Evolutionary conservation across 2,888 invertebrate genomes (phyloP).

Genomic region (Hartigia nigra): DNA sequence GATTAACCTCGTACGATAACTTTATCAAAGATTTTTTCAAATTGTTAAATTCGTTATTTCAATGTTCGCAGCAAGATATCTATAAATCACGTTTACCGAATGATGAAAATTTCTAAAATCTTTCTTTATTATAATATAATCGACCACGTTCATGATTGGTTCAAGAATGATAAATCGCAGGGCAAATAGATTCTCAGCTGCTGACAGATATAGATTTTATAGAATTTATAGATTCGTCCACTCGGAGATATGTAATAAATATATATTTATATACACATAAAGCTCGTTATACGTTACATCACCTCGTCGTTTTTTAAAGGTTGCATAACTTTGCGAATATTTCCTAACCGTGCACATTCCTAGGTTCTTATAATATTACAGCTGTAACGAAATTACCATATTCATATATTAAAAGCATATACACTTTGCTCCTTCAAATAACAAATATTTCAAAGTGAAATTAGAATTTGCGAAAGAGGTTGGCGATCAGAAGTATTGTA

Average conservation of each 20-base stretch:
- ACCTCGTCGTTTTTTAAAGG: background rate
- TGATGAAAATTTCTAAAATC: background rate
- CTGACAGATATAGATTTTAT: too few species aligned
- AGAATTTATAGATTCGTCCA: too few species aligned
- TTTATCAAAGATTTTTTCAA: too few species aligned
- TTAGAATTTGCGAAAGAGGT: slow-evolving; percentile 20
- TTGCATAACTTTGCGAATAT: background rate
- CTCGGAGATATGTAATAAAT: background rate
- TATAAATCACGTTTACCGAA: background rate
- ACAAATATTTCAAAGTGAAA: slow-evolving; percentile 49
- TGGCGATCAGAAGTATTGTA: slow-evolving; percentile 28
- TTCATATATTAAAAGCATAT: slow-evolving; percentile 40
- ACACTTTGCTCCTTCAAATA: slow-evolving; percentile 18
- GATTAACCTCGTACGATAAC: too few species aligned
- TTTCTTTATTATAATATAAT: background rate
- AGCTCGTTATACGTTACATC: background rate
- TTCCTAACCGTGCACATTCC: background rate
- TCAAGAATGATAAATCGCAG: background rate
- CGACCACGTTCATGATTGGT: background rate
- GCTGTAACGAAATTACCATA: slow-evolving; percentile 46
- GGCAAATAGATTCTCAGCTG: too few species aligned
- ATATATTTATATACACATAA: too few species aligned
- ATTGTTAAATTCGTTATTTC: too few species aligned
- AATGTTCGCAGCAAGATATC: background rate
- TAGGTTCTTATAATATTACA: background rate